phyloP scores from a whole-genome alignment of 2,888 invertebrate genomes.

The Petrophora chlorosata region DNA sequence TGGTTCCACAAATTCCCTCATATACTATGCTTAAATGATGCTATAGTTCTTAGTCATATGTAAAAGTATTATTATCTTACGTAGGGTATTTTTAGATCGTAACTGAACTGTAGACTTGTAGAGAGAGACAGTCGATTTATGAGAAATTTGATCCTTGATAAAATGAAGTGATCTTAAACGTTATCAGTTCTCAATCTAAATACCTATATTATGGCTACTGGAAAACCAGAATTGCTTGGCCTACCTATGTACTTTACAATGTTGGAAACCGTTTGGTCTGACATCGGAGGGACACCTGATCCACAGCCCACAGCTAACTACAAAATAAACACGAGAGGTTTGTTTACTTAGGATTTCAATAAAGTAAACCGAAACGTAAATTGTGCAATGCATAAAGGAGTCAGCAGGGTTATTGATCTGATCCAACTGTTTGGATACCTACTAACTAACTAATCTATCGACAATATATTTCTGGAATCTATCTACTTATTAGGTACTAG shows the following conservation, averaged over 20 bases:
- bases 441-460: no score
- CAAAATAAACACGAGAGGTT: constrained; percentile 23
- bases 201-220: not conserved
- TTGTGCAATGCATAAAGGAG: constrained; percentile 18
- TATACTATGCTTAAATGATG: no score
- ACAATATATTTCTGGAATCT: no score
- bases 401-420: constrained; percentile 10
- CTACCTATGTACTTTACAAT: constrained; percentile 3
- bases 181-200: not conserved
- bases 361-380: constrained; percentile 27
- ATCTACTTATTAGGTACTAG: no score
- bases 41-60: no score
- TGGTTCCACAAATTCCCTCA: not conserved
- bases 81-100: no score
- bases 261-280: not conserved
- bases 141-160: not conserved
- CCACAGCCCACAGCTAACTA: constrained; percentile 23
- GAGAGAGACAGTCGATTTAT: no score
- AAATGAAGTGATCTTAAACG: not conserved
- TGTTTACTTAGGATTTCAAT: constrained; percentile 40
- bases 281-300: constrained; percentile 11
- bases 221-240: constrained; percentile 19
- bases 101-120: no score
- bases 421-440: constrained; percentile 6
- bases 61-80: no score